phyloP scores from a whole-genome alignment of 2,888 invertebrate species.

The Auanema sp. region DNA sequence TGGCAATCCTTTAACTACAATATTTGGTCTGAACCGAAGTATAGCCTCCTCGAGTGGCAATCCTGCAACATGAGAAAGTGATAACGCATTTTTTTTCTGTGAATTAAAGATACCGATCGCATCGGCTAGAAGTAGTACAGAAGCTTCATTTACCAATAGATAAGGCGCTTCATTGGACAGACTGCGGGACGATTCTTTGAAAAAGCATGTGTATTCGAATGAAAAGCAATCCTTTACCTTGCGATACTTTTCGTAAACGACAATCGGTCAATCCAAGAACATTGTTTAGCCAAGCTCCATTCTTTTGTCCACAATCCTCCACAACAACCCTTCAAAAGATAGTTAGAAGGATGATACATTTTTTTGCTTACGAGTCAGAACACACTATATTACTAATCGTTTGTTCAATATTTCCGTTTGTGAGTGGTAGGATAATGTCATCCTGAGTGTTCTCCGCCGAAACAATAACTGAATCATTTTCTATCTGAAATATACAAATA shows the following conservation, averaged over 20 bases:
- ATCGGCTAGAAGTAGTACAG: constrained; percentile 72
- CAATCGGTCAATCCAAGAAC: constrained; percentile 37
- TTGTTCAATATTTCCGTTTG: background rate
- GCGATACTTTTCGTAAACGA: constrained; percentile 25
- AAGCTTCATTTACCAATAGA: constrained; percentile 79
- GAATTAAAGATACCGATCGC: constrained; percentile 66
- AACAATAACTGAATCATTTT: constrained; percentile 15
- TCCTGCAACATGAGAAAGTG: constrained; percentile 51
- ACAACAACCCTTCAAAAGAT: constrained; percentile 71
- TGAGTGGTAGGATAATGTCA: background rate
- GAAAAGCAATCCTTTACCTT: constrained; percentile 19
- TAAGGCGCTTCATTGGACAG: constrained; percentile 80
- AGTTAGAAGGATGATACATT: background rate
- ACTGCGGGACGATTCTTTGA: constrained; percentile 67
- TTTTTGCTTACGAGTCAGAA: background rate
- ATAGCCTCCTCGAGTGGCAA: constrained; percentile 64
- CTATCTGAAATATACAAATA: background rate
- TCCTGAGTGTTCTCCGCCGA: constrained; percentile 12
- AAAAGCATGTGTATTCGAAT: background rate
- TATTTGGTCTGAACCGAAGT: constrained; percentile 85
- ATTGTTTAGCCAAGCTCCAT: constrained; percentile 78
- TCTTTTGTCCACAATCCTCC: constrained; percentile 81
- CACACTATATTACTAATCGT: constrained; percentile 1
- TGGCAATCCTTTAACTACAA: constrained; percentile 74
- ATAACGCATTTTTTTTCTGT: constrained; percentile 1